Evolutionary conservation across 2,888 invertebrate genomes (phyloP), one percentile per base, ranked within the genome.

Genomic region (Corbicula japonica): DNA sequence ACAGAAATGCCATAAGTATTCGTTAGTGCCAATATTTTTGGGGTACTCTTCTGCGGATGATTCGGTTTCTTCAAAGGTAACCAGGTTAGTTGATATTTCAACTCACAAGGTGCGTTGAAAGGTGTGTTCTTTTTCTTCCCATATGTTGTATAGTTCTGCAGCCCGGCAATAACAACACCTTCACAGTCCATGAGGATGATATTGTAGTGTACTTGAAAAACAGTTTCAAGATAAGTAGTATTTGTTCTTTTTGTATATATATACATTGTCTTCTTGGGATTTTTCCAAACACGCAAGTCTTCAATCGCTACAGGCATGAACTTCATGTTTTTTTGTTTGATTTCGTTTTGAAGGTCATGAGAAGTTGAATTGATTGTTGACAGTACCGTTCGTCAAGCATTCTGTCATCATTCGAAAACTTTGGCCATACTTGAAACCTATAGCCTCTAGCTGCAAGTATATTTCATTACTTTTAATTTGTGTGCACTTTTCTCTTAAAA

Each of bases 281-380:
- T 21, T 54, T 30, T 30, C 4, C 32, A 54, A 28, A 54, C 30
- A 2, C 30, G 26, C 32, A 54, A 15, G 2, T 21, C 10, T 30
- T 32, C 54, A 28, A 54, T 23, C 5, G 28, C 30, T 30, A 30
- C 54, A 54, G 54, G 54, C 28, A 54, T 6, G 32, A 23, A 28
- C 30, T n/a, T n/a, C n/a, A 54, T 21, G 10, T 54, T 54, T 54
- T 54, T n/a, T 8, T 30, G 54, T 54, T 54, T 32, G 8, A 54
- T n/a, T n/a, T n/a, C 1, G 21, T 21, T 50, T 6, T 15, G 10
- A 21, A 50, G 26, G 21, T 18, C n/a, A 5, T 50, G 50, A 2
- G 21, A 21, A 2, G 1, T 50, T 21, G 18, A 10, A 50, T 21
- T 26, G 23, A 50, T 50, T 50, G 50, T 4, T 50, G 50, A 50